These are phyloP conservation scores for Siphlonurus alternatus DNA, from an alignment of 2,888 invertebrate species.

Conservation along the genomic window DNA sequence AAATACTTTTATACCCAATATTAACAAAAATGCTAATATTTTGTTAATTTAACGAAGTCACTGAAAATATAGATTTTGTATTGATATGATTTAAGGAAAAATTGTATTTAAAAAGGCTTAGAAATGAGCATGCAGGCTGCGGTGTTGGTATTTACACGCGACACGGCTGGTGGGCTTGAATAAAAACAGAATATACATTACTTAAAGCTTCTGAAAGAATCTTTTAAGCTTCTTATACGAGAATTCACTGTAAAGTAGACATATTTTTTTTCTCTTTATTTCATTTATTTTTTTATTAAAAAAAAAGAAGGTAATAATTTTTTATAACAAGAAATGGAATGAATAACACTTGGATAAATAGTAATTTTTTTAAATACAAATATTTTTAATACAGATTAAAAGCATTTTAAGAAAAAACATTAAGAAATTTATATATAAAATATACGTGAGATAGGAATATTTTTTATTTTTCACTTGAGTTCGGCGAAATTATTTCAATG, in stretches of 20 bases:
- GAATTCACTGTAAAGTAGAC: not conserved
- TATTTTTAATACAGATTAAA: no score
- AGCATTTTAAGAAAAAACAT: no score
- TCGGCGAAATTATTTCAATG: no score
- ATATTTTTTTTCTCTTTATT: not conserved
- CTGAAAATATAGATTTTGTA: not conserved
- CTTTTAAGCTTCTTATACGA: not conserved
- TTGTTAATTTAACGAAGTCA: not conserved
- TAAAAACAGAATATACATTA: not conserved
- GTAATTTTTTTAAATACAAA: no score
- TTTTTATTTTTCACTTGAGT: no score
- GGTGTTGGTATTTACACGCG: not conserved
- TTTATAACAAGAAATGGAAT: not conserved
- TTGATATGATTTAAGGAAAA: no score
- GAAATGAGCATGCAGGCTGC: not conserved
- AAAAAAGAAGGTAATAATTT: no score
- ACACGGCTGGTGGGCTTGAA: not conserved
- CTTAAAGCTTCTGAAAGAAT: not conserved
- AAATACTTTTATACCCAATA: not conserved
- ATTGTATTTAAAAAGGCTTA: not conserved
- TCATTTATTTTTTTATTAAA: not conserved
- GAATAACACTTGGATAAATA: not conserved
- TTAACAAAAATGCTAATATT: not conserved
- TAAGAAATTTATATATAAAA: no score
- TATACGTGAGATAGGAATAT: no score